Evolutionary conservation across 1,140 invertebrate genomes (phyloP).

Genomic region (Drosophila ananassae): DNA sequence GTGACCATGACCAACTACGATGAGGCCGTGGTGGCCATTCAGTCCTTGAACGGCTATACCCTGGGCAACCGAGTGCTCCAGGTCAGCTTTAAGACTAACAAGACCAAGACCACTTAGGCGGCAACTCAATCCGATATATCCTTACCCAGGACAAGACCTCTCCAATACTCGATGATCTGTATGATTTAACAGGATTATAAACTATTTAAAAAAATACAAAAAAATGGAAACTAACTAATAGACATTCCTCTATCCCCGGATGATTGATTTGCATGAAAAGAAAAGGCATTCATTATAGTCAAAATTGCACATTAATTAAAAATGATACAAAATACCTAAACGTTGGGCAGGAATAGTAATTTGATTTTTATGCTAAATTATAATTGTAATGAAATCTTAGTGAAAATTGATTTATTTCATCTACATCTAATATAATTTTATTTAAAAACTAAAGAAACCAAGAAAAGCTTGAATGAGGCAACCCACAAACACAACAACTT

Average conservation of each 20-base stretch:
- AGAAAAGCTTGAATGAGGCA: constrained; percentile 78
- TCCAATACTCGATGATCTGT: constrained; percentile 45
- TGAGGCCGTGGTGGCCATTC: constrained; percentile 94
- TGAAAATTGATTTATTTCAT: constrained; percentile 71
- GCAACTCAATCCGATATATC: background rate
- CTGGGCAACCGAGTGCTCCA: constrained; percentile 94
- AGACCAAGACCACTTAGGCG: constrained; percentile 86
- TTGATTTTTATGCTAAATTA: constrained; percentile 67
- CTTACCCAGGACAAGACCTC: constrained; percentile 21
- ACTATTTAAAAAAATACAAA: constrained; percentile 13
- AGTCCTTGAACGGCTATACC: constrained; percentile 95
- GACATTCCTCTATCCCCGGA: constrained; percentile 5
- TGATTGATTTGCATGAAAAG: constrained; percentile 30
- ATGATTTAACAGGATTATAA: constrained; percentile 31
- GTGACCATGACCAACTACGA: constrained; percentile 98
- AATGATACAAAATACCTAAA: constrained; percentile 1
- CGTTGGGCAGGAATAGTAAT: constrained; percentile 16
- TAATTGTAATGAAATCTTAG: constrained; percentile 68
- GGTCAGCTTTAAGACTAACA: constrained; percentile 95
- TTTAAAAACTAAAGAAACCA: constrained; percentile 30
- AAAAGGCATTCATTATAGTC: constrained; percentile 53
- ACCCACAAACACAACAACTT: constrained; percentile 35
- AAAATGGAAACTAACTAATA: constrained; percentile 9
- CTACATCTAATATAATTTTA: constrained; percentile 52
- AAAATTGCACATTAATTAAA: constrained; percentile 49